Base-by-base conservation (phyloP, 2,888 invertebrate genomes). In the Andrena chrysosceles region DNA sequence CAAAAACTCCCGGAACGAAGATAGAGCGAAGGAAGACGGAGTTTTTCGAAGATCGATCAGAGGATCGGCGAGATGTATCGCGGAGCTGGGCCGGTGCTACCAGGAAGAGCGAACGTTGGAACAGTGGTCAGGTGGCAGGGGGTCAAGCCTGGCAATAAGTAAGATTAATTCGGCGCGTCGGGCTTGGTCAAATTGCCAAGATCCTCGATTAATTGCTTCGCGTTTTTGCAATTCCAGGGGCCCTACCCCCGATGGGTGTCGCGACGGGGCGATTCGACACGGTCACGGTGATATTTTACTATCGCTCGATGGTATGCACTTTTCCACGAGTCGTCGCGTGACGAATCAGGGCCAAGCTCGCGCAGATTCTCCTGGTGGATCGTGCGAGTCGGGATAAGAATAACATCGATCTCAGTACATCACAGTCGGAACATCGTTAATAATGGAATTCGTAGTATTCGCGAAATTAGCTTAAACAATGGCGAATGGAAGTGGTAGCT, bases 141-240 rank as follows among this genome's bases (percentile, higher is more conserved):
- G 80, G 80, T 87, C 71, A 68, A 73, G 75, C 20, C 31, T 66
- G 66, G 77, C 66, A 85, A 84, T 84, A 84, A 84, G 85, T 10
- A 69, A 76, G 85, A 84, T 84, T 84, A 84, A 83, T 78, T 84
- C 67, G 77, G 64, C 33, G 56, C 64, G 71, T 69, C 66, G 77
- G 29, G 29, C 16, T 16, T 33, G 79, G 52, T 67, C 75, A 70
- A 80, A 73, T 78, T 72, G 13, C 33, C 33, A 31, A 63, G 54
- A 56, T 64, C 77, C 16, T 33, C 56, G 80, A 70, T 71, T 67
- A 60, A 66, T 59, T 56, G 59, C 29, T 10, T 16, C 10, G 23
- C 3, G 8, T 76, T 23, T 60, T 76, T 42, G 49, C 77, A 20
- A 74, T 64, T 56, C 75, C 63, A 13, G 0, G 20, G 1, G 63